phyloP scores from a whole-genome alignment of 2,888 invertebrate genomes.

The Ptychoptera albimana region DNA sequence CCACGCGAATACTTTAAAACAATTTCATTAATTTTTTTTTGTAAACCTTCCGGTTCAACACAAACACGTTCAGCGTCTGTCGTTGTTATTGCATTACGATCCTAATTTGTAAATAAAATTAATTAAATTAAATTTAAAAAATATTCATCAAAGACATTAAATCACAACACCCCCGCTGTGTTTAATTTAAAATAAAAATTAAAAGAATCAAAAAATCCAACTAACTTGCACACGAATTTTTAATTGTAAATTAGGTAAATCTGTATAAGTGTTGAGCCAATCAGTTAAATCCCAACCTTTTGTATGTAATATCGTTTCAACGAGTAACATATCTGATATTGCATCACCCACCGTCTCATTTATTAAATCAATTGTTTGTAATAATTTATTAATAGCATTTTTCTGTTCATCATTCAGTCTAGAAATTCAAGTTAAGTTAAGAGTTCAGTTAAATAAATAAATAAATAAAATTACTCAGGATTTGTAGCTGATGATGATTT shows the following conservation, averaged over 20 bases:
- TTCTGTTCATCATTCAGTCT: conserved; percentile 23
- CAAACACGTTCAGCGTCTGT: conserved; percentile 76
- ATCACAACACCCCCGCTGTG: too few species aligned
- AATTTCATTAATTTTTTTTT: conserved; percentile 57
- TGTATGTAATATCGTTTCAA: conserved; percentile 75
- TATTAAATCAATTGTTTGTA: conserved; percentile 63
- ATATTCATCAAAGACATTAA: conserved; percentile 29
- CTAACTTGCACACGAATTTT: conserved; percentile 62
- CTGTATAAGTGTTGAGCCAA: conserved; percentile 71
- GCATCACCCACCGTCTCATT: conserved; percentile 97
- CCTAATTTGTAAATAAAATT: conserved; percentile 20
- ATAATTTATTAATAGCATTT: conserved; percentile 44
- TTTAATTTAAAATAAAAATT: too few species aligned
- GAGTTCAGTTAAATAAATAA: conserved; percentile 1
- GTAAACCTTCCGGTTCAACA: conserved; percentile 67
- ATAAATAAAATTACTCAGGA: conserved; percentile 4
- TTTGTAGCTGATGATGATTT: conserved; percentile 19
- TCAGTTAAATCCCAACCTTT: conserved; percentile 61
- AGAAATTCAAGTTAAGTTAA: conserved; percentile 1
- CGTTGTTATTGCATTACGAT: conserved; percentile 72
- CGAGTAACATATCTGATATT: conserved; percentile 84
- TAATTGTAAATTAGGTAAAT: conserved; percentile 74
- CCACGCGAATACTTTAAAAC: conserved; percentile 53
- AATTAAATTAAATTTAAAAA: conserved; percentile 19
- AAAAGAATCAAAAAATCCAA: background rate